These are phyloP conservation scores for Pantala flavescens DNA, from an alignment of 1,140 invertebrate species.

Conservation along the genomic window DNA sequence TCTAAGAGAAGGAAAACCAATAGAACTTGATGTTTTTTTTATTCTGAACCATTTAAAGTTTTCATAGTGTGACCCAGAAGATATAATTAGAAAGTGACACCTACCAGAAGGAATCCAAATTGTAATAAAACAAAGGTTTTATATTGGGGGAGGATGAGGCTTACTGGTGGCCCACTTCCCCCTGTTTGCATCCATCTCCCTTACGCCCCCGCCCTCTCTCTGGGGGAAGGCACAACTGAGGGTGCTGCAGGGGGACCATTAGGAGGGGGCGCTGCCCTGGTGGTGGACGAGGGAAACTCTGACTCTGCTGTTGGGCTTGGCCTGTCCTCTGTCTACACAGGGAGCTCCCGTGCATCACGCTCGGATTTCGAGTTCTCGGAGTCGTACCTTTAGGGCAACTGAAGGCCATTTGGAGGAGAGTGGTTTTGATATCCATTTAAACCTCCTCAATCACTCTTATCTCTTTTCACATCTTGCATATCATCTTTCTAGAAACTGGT, in stretches of 20 bases:
- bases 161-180: neutral
- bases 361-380: constrained; percentile 80
- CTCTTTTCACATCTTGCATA: too few relatives aligned
- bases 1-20: too few relatives aligned
- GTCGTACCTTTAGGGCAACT: constrained; percentile 56
- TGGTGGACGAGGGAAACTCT: constrained; percentile 35
- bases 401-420: neutral
- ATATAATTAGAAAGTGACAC: neutral
- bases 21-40: too few relatives aligned
- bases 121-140: neutral
- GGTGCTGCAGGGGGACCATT: neutral
- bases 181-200: neutral
- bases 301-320: constrained; percentile 56
- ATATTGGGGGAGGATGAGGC: neutral
- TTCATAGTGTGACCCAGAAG: too few relatives aligned
- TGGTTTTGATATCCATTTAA: neutral
- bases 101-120: neutral
- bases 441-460: too few relatives aligned
- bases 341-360: constrained; percentile 46
- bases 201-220: neutral
- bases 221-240: neutral
- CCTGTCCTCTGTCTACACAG: constrained; percentile 53
- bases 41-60: too few relatives aligned
- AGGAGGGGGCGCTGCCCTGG: neutral
- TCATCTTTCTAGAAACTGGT: too few relatives aligned